Percentiles rank a stretch among this genome's conserved stretches.
Conservation (phyloP, 2,113 vertebrate genomes). For the Ursus arctos region DNA sequence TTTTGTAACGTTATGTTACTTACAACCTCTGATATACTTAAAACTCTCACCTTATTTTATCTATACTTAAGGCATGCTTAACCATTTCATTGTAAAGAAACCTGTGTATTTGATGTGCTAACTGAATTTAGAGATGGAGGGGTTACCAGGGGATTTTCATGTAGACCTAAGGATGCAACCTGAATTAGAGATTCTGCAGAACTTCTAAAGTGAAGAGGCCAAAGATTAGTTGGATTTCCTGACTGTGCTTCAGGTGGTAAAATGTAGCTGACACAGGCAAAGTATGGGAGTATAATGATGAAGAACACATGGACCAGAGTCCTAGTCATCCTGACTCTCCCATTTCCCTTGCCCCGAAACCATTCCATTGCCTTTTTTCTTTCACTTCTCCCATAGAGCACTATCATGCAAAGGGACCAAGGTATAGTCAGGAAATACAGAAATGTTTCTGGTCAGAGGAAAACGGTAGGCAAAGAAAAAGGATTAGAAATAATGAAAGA, state of each 20-base stretch:
- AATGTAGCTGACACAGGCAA: neutral
- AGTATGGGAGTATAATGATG: neutral
- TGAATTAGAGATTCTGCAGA: neutral
- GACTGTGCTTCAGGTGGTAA: neutral
- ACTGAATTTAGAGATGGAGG: neutral
- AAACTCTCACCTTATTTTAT: constrained; percentile 1
- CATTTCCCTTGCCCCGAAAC: neutral
- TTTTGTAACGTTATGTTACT: constrained; percentile 27
- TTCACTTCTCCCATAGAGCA: neutral
- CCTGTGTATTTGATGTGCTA: neutral
- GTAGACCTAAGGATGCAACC: neutral
- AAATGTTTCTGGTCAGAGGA: neutral
- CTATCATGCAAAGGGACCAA: neutral
- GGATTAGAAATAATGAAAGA: constrained; percentile 9
- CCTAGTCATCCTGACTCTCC: neutral
- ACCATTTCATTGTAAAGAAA: neutral
- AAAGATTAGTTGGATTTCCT: neutral
- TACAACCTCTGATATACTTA: neutral
- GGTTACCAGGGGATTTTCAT: neutral
- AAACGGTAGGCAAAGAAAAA: constrained; percentile 14
- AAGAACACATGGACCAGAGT: neutral
- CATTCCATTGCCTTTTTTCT: neutral
- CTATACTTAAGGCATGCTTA: neutral
- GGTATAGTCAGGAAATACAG: neutral
- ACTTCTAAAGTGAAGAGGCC: constrained; percentile 4